Conservation (phyloP, 2,888 invertebrate genomes). For the Parnassius glacialis region DNA sequence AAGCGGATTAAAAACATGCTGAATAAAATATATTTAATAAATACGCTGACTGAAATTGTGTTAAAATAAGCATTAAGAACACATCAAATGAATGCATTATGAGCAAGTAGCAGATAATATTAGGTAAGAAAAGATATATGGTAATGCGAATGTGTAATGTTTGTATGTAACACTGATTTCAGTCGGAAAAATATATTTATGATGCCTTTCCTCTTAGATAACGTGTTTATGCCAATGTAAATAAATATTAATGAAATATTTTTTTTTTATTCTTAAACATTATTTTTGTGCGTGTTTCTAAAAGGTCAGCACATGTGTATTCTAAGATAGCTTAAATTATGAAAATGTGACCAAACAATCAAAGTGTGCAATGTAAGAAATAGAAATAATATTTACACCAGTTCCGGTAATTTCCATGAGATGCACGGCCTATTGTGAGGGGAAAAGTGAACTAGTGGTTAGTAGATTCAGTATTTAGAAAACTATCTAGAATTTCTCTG, state of each 20-base stretch:
- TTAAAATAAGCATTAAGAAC: slow-evolving; percentile 30
- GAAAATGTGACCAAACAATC: slow-evolving; percentile 47
- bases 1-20: slow-evolving; percentile 26
- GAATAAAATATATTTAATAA: slow-evolving; percentile 27
- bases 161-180: slow-evolving; percentile 47
- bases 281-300: slow-evolving; percentile 33
- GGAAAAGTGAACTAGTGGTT: slow-evolving; percentile 69
- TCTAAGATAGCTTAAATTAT: slow-evolving; percentile 37
- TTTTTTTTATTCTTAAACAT: slow-evolving; percentile 18
- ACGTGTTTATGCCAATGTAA: slow-evolving; percentile 10
- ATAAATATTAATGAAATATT: background rate
- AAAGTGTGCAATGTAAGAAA: slow-evolving; percentile 75
- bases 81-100: slow-evolving; percentile 15
- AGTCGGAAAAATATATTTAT: slow-evolving; percentile 36
- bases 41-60: slow-evolving; percentile 50
- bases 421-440: slow-evolving; percentile 90
- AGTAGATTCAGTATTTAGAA: slow-evolving; percentile 44
- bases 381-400: slow-evolving; percentile 88
- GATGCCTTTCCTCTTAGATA: slow-evolving; percentile 44
- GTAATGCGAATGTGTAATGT: slow-evolving; percentile 4
- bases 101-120: no score
- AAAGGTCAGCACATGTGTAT: slow-evolving; percentile 48
- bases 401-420: slow-evolving; percentile 94
- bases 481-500: background rate
- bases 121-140: background rate